Base-by-base conservation (phyloP, 1,140 invertebrate species). In the Procambarus virginalis region DNA sequence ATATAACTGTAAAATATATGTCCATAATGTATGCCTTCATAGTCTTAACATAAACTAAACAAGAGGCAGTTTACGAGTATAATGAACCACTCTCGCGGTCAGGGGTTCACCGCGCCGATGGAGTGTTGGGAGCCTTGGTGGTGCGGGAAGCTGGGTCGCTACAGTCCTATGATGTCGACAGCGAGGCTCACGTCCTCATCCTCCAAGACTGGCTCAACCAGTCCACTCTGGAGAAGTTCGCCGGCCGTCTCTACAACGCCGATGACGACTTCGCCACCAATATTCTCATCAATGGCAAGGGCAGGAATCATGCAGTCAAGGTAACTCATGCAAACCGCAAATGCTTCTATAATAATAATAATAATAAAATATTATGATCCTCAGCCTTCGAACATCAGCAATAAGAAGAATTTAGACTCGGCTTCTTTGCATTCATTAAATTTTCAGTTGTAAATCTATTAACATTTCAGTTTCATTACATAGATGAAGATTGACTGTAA, bases 271-370 rank as follows among this genome's bases (percentile, higher is more conserved):
- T 97, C 92, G 96, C 97, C 0, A 94, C 95, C 0, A 96, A 95
- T 6, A 94, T 98, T 34, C 93, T 98, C 4, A 95, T 98, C 75
- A 98, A 98, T 93, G 97, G 97, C 9, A 93, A 95, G 3, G 97
- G 97, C 17, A 58, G 58, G 20, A 73, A 87, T 17, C 51, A 17
- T 0, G 22, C 20, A 2, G 22, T 64, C 3, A 6, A 51, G 78
- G 86, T 87, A 49, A n/a, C 12, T n/a, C 22, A 34, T 64, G 34
- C 34, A 34, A 34, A 34, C 34, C 34, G 1, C 34, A 34, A 34
- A 34, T 34, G 34, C 1, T 34, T 34, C 34, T 34, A 34, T 34
- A 34, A 34, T 34, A 34, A 34, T 34, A 34, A 34, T 34, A 34
- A 34, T 34, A 34, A 0, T 0, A 34, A 34, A 34, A 34, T 34